Conservation (phyloP, 2,113 vertebrate species). For the Mobula birostris region DNA sequence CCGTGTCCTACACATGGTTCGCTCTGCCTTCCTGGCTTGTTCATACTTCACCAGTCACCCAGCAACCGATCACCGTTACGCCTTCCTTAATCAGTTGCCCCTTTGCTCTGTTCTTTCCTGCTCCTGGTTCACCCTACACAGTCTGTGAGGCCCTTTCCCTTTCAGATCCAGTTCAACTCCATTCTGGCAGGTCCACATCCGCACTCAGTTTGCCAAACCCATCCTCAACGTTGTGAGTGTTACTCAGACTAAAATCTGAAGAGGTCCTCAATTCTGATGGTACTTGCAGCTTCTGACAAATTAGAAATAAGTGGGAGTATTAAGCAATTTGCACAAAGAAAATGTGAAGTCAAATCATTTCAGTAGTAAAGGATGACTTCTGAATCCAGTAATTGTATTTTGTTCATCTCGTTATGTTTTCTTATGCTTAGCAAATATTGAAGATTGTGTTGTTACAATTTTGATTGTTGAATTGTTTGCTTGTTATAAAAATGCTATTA, state of each 20-base stretch:
- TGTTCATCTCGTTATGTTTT: background rate
- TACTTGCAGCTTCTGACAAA: background rate
- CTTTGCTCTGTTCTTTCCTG: too few species aligned
- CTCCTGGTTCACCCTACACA: too few species aligned
- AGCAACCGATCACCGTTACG: too few species aligned
- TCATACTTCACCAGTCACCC: too few species aligned
- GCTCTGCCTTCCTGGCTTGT: too few species aligned
- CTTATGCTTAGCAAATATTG: constrained; percentile 7
- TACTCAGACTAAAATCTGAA: background rate
- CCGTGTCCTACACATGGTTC: too few species aligned
- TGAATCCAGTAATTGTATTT: background rate
- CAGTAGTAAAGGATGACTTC: background rate
- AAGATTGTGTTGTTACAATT: background rate
- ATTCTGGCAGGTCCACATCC: too few species aligned
- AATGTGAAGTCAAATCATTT: background rate
- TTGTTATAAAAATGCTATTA: background rate
- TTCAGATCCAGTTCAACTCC: too few species aligned
- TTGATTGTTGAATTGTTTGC: constrained; percentile 1
- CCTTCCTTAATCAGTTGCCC: too few species aligned
- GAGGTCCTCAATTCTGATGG: constrained; percentile 1
- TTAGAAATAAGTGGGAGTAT: background rate
- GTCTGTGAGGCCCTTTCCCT: too few species aligned
- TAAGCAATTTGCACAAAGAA: background rate
- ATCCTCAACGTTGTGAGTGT: background rate
- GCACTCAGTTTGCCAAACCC: background rate